These are phyloP conservation scores for Oscheius sp. DNA, from an alignment of 1,140 invertebrate species.

Conservation along the genomic window DNA sequence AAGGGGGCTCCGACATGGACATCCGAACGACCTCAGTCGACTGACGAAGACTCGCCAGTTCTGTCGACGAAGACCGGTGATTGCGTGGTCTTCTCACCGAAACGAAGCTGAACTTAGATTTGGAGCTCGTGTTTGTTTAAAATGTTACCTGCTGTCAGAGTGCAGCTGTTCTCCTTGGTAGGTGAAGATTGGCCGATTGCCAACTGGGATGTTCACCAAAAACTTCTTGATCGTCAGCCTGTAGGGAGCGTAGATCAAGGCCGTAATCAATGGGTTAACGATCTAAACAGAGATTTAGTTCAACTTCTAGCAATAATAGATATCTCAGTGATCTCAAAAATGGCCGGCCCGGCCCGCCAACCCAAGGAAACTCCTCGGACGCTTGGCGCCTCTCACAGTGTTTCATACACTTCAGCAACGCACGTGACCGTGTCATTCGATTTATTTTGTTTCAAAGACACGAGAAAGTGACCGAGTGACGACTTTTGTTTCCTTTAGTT, in stretches of 20 bases:
- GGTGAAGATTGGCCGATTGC: slow-evolving; percentile 51
- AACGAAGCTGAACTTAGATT: slow-evolving; percentile 32
- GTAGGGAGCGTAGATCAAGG: slow-evolving; percentile 60
- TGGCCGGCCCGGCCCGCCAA: too few relatives aligned
- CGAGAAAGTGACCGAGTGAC: too few relatives aligned
- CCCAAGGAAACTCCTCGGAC: too few relatives aligned
- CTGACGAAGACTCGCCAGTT: slow-evolving; percentile 31
- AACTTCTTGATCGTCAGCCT: slow-evolving; percentile 53
- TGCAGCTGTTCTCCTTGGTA: slow-evolving; percentile 44
- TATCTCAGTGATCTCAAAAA: slow-evolving; percentile 6
- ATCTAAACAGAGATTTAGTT: slow-evolving; percentile 45
- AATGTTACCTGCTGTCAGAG: slow-evolving; percentile 52
- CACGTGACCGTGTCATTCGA: too few relatives aligned
- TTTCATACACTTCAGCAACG: too few relatives aligned
- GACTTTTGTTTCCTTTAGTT: too few relatives aligned
- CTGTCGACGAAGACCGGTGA: slow-evolving; percentile 35
- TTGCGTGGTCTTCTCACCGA: slow-evolving; percentile 31
- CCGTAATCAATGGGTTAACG: slow-evolving; percentile 58
- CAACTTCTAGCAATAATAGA: too few relatives aligned
- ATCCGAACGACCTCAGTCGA: slow-evolving; percentile 35
- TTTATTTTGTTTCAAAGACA: too few relatives aligned
- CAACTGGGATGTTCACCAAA: slow-evolving; percentile 57
- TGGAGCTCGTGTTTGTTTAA: background rate
- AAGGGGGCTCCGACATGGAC: slow-evolving; percentile 29
- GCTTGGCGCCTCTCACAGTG: too few relatives aligned